These are phyloP conservation scores for Pelusios castaneus DNA, from an alignment of 2,113 vertebrate genomes.

Conservation along the genomic window DNA sequence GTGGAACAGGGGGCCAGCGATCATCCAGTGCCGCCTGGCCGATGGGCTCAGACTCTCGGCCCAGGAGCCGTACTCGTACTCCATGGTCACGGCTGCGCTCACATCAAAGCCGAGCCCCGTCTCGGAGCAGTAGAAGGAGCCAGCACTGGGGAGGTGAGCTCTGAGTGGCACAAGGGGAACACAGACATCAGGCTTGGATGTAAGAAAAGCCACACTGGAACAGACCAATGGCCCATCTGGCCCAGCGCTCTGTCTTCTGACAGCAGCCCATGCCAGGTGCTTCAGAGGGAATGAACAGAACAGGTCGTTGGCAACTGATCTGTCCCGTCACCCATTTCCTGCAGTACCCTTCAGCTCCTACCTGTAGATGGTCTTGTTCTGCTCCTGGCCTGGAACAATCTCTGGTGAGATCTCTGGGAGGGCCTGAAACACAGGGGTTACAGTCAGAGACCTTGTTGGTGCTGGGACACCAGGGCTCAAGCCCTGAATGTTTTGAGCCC, in stretches of 20 bases:
- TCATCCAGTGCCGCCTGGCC: neutral
- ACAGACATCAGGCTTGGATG: too few relatives aligned
- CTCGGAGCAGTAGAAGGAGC: conserved; percentile 28
- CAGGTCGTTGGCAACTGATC: too few relatives aligned
- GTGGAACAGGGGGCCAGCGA: conserved; percentile 22
- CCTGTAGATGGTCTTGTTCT: neutral
- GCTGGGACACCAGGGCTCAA: too few relatives aligned
- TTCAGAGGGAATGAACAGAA: too few relatives aligned
- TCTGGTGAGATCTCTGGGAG: neutral
- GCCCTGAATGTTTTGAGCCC: too few relatives aligned
- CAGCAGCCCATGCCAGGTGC: too few relatives aligned
- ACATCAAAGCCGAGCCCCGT: conserved; percentile 11
- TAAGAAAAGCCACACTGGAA: too few relatives aligned
- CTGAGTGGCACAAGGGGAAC: neutral
- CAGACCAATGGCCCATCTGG: too few relatives aligned
- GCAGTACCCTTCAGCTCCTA: neutral
- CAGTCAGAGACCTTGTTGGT: too few relatives aligned
- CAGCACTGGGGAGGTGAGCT: neutral
- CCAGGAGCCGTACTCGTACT: conserved; percentile 26
- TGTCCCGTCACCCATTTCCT: too few relatives aligned
- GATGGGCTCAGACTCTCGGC: neutral
- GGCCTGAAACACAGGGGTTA: neutral
- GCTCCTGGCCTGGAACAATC: neutral
- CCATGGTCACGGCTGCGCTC: neutral
- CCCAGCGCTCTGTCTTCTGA: too few relatives aligned